Evolutionary conservation across 2,797 vertebrate species (phyloP).

Genomic region (Betta splendens): DNA sequence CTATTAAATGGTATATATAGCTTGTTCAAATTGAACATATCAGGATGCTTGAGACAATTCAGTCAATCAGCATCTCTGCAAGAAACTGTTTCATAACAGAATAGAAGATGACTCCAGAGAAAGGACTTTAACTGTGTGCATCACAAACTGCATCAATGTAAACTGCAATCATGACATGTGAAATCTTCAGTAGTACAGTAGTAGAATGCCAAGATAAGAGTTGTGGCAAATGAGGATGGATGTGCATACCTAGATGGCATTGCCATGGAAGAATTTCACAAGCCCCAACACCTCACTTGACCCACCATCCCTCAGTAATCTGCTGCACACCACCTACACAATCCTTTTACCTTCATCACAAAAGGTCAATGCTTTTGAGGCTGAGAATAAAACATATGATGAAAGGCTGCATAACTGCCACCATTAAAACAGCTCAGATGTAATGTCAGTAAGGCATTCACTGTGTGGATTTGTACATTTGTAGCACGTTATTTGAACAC

Average conservation of each 20-base stretch:
- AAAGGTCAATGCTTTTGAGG: slow-evolving; percentile 53
- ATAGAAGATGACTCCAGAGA: not conserved
- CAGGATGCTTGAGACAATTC: not conserved
- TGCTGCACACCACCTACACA: slow-evolving; percentile 59
- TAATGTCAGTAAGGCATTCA: not conserved
- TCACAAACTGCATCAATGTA: slow-evolving; percentile 3
- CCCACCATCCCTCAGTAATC: slow-evolving; percentile 39
- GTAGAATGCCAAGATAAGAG: slow-evolving; percentile 12
- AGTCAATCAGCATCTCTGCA: not conserved
- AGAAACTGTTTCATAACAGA: not conserved
- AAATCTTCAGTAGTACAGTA: slow-evolving; percentile 24
- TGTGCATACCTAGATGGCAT: slow-evolving; percentile 18
- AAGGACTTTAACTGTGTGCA: not conserved
- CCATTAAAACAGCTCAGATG: not conserved
- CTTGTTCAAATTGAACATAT: not conserved
- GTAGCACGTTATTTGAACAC: slow-evolving; percentile 14
- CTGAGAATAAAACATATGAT: slow-evolving; percentile 2
- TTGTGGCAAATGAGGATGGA: slow-evolving; percentile 20
- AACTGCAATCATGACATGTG: slow-evolving; percentile 12
- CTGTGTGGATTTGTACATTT: not conserved
- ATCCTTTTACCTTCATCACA: slow-evolving; percentile 55
- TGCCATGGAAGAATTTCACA: slow-evolving; percentile 19
- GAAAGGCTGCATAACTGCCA: not conserved
- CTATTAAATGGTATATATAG: not conserved
- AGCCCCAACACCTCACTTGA: slow-evolving; percentile 39